phyloP scores from a whole-genome alignment of 2,888 invertebrate genomes.

The Drosophila flavopinicola region DNA sequence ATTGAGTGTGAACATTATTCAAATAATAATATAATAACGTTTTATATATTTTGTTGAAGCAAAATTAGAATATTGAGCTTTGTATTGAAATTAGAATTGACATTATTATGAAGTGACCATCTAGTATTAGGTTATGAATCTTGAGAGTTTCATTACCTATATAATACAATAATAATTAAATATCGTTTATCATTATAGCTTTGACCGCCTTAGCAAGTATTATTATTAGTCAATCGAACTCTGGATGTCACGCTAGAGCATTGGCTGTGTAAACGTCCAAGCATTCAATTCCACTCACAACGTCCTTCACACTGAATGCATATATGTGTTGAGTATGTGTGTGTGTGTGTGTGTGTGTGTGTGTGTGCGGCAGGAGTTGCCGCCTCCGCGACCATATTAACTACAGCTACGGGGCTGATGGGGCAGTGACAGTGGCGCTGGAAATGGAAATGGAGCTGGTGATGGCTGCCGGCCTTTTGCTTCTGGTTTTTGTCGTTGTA shows the following conservation, averaged over 20 bases:
- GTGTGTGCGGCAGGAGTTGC: slow-evolving; percentile 20
- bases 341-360: slow-evolving; percentile 9
- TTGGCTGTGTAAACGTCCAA: slow-evolving; percentile 42
- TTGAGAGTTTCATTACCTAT: no score
- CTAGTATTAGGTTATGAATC: no score
- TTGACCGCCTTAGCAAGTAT: no score
- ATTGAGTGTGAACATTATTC: no score
- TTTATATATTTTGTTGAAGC: no score
- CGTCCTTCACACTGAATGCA: slow-evolving; percentile 70
- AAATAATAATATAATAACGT: no score
- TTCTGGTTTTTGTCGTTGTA: slow-evolving; percentile 1
- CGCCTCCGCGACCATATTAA: slow-evolving; percentile 58
- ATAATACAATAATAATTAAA: no score
- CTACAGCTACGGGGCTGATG: slow-evolving; percentile 25
- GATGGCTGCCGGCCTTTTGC: slow-evolving; percentile 7
- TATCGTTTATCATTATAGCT: no score
- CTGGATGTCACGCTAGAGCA: neutral
- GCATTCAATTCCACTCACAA: slow-evolving; percentile 64
- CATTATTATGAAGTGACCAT: no score
- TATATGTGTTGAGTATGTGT: slow-evolving; percentile 11
- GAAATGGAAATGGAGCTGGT: no score
- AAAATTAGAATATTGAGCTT: no score
- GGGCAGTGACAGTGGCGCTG: slow-evolving; percentile 26
- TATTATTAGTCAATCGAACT: slow-evolving; percentile 8
- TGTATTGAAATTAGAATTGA: no score